A percentile compares a stretch with the other conserved stretches of the same genome.
phyloP scores from a whole-genome alignment of 1,140 invertebrate species.

The Brachionus rotundiformis region DNA sequence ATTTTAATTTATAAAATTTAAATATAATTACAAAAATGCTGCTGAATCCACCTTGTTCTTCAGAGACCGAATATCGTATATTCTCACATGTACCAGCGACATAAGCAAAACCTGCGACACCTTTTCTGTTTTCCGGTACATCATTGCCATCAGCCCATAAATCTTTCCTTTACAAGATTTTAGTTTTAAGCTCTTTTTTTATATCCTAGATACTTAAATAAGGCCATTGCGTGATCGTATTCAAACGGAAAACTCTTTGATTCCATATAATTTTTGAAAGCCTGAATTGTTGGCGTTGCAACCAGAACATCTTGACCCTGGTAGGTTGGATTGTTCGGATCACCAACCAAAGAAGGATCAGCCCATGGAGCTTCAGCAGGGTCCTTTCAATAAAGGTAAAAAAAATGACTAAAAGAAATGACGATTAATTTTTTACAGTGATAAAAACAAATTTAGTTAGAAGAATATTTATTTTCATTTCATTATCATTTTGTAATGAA shows the following conservation, averaged over 20 bases:
- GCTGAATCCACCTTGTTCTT: constrained; percentile 31
- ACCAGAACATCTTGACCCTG: constrained; percentile 14
- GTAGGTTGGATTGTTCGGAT: constrained; percentile 7
- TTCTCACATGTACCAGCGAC: neutral
- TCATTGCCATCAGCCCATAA: constrained; percentile 12
- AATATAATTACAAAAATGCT: constrained; percentile 40
- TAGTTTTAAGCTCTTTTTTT: too few species aligned
- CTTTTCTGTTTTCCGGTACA: neutral
- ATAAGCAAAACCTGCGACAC: constrained; percentile 30
- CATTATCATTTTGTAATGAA: constrained; percentile 11
- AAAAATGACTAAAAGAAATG: too few species aligned
- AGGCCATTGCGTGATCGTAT: constrained; percentile 38
- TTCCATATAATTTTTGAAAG: constrained; percentile 28
- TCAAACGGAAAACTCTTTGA: constrained; percentile 37
- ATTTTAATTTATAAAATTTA: neutral
- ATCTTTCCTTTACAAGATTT: constrained; percentile 23
- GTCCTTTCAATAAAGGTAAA: neutral
- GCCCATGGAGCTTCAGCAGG: constrained; percentile 4
- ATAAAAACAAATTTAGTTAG: constrained; percentile 30
- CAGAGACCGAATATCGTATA: constrained; percentile 10
- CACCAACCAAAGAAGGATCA: constrained; percentile 27
- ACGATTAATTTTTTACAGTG: constrained; percentile 34
- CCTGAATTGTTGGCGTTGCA: neutral
- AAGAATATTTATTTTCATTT: constrained; percentile 11
- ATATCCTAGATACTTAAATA: constrained; percentile 24